Evolutionary conservation across 2,888 invertebrate genomes (phyloP).

Genomic region (Lumbricus terrestris): DNA sequence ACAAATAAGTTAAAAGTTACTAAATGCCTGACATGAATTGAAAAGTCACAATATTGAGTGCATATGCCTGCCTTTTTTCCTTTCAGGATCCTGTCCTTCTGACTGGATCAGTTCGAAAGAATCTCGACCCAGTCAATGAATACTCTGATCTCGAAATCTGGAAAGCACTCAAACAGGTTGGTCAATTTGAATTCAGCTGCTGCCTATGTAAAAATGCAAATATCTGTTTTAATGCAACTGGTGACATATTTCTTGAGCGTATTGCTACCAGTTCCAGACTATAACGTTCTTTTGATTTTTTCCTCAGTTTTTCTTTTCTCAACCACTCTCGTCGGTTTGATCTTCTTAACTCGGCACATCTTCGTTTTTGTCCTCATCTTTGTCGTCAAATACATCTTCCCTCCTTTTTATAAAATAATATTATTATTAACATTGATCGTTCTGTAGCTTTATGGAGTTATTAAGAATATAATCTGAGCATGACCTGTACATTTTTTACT

Average conservation of each 20-base stretch:
- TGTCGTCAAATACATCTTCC: not conserved
- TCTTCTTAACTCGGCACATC: not conserved
- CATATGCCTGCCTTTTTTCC: not conserved
- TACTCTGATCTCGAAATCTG: conserved; percentile 50
- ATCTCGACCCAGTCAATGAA: conserved; percentile 55
- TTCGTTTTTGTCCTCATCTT: not conserved
- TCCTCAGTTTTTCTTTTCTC: not conserved
- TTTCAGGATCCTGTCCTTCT: conserved; percentile 56
- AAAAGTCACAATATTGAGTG: not conserved
- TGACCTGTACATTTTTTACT: not conserved
- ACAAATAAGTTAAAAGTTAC: no score
- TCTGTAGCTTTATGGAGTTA: not conserved
- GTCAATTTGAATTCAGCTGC: not conserved
- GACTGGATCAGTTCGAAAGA: conserved; percentile 51
- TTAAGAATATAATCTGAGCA: not conserved
- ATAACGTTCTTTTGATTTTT: not conserved
- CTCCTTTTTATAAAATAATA: not conserved
- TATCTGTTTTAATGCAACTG: no score
- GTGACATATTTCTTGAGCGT: no score
- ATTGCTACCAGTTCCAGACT: not conserved
- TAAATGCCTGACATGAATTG: not conserved
- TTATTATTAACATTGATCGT: not conserved
- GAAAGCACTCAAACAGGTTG: conserved; percentile 51
- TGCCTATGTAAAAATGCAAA: not conserved
- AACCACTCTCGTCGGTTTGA: not conserved